phyloP scores from a whole-genome alignment of 2,113 vertebrate species.

The Petrocephalus zakoni region DNA sequence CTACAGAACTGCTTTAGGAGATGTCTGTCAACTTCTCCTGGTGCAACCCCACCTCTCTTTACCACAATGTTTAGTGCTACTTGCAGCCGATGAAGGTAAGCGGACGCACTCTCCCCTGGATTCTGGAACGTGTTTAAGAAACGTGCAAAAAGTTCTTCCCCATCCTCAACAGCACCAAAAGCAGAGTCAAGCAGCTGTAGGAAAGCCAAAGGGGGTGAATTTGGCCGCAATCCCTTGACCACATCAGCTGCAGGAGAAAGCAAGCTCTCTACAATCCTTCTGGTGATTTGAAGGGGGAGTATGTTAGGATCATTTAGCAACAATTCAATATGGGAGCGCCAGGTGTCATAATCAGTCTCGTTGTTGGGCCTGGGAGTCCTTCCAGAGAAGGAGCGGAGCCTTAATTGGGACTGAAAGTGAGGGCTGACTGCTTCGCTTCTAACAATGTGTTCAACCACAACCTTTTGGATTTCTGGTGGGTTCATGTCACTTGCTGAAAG shows the following conservation, averaged over 20 bases:
- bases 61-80: too few relatives aligned
- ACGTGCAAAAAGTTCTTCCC: neutral
- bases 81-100: neutral
- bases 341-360: neutral
- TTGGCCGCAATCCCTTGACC: neutral
- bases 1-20: too few relatives aligned
- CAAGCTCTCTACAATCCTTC: neutral
- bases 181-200: neutral
- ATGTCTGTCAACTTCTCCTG: too few relatives aligned
- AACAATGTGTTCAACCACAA: too few relatives aligned
- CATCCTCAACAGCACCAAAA: neutral
- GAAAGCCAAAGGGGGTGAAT: neutral
- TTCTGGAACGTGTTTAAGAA: neutral
- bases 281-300: neutral
- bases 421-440: too few relatives aligned
- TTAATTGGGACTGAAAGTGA: too few relatives aligned
- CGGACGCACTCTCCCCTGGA: neutral
- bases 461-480: too few relatives aligned
- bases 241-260: neutral
- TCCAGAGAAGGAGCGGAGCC: neutral
- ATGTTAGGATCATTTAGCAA: neutral
- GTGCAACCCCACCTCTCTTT: too few relatives aligned
- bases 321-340: neutral
- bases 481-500: too few relatives aligned
- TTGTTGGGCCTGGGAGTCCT: neutral